Evolutionary conservation across 2,113 vertebrate genomes (phyloP), one percentile per base, ranked within the genome.

Genomic region (Pseudorasbora parva): DNA sequence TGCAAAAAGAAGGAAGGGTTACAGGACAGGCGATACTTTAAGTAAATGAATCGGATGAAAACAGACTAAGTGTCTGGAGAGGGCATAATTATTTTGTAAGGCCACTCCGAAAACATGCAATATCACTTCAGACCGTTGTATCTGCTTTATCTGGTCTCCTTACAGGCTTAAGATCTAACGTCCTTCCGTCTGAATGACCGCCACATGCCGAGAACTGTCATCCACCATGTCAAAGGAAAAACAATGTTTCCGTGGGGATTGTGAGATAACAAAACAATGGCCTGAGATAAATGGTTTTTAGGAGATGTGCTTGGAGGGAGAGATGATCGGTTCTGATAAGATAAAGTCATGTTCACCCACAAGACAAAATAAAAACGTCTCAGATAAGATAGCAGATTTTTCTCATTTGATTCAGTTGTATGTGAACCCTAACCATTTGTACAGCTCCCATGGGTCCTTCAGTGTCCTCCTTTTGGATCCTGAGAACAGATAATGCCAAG

Each of bases 361-460:
- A 74, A 80, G 68, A 73, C n/a, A n/a, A 80, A 79, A 69, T 77
- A 78, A 57, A 81, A 84, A 49, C 23, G 19, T 60, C 49, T 68
- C n/a, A 51, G 82, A 76, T 81, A 51, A 86, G 59, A 86, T 33
- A 49, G 41, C 4, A 71, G 73, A 25, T 41, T 69, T 54, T 47
- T 60, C 72, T 72, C 62, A 78, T 45, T 57, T 62, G 56, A 19
- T 60, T 78, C 21, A 72, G 41, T 72, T 47, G 21, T 73, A 33
- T 21, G 1, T 78, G 54, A 79, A 79, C 37, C 23, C 33, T 64
- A 47, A 49, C 21, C 47, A 77, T 84, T 84, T 69, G n/a, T 77
- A 41, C 57, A 21, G 57, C 43, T 66, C 17, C 2, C 37, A 41
- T 23, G 56, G 73, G 73, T 56, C 17, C 37, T 45, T 62, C 33